Conservation (phyloP, 2,113 vertebrate species). For the Zingel zingel region DNA sequence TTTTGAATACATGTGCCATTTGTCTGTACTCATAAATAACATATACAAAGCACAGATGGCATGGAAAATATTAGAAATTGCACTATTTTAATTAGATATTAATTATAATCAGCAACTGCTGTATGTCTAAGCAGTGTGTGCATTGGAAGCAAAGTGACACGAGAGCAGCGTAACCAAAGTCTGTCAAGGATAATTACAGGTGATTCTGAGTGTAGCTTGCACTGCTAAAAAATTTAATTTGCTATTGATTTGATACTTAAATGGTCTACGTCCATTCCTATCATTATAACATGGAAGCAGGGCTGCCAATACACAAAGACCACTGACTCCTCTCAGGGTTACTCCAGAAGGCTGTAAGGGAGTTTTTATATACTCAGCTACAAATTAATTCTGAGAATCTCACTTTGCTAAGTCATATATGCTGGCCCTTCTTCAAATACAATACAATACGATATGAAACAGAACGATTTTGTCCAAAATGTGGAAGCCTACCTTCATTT, state of each 20-base stretch:
- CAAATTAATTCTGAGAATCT: conserved; percentile 35
- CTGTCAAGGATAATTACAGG: conserved; percentile 86
- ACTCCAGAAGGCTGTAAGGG: conserved; percentile 55
- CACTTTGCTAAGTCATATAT: conserved; percentile 16
- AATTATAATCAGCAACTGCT: conserved; percentile 45
- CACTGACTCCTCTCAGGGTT: conserved; percentile 74
- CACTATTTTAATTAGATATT: conserved; percentile 24
- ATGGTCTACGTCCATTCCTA: conserved; percentile 82
- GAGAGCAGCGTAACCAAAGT: conserved; percentile 74
- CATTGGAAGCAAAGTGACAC: conserved; percentile 71
- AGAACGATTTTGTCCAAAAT: background rate
- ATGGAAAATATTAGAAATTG: background rate
- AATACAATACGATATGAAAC: background rate
- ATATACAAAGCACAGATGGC: conserved; percentile 7
- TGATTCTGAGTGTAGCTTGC: conserved; percentile 84
- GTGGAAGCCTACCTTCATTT: background rate
- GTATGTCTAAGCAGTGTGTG: conserved; percentile 25
- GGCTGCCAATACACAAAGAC: conserved; percentile 79
- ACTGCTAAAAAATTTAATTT: conserved; percentile 88
- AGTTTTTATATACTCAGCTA: conserved; percentile 66
- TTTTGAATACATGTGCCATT: conserved; percentile 50
- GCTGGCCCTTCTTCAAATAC: background rate
- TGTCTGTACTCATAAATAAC: conserved; percentile 43
- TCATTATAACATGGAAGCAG: conserved; percentile 82
- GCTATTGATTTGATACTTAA: conserved; percentile 88